Evolutionary conservation across 2,113 vertebrate species (phyloP).

Genomic region (Noturus placidus): DNA sequence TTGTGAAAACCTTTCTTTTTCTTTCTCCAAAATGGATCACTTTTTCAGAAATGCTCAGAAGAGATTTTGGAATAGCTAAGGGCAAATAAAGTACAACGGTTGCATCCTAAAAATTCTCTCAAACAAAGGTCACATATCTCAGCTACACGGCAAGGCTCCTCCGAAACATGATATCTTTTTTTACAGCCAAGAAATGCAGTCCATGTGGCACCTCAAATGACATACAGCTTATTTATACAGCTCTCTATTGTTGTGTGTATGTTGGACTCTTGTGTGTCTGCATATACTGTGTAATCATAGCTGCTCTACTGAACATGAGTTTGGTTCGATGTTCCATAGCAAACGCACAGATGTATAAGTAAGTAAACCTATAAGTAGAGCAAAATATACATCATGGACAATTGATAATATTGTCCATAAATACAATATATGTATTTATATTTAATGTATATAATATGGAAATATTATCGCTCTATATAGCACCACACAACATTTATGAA

Average conservation of each 20-base stretch:
- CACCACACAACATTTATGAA: not conserved
- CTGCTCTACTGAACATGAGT: slow-evolving; percentile 1
- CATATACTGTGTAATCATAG: slow-evolving; percentile 15
- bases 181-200: not conserved
- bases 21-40: not conserved
- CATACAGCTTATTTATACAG: slow-evolving; percentile 2
- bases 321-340: slow-evolving; percentile 22
- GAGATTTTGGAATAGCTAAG: not conserved
- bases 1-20: not conserved
- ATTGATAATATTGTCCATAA: slow-evolving; percentile 34
- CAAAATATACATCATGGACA: slow-evolving; percentile 4
- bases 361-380: slow-evolving; percentile 16
- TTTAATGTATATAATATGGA: not conserved
- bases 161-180: slow-evolving; percentile 20
- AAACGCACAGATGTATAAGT: slow-evolving; percentile 37
- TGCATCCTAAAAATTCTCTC: not conserved
- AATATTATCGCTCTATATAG: not conserved
- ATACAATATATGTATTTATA: not conserved
- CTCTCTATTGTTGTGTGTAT: slow-evolving; percentile 22
- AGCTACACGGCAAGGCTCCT: not conserved
- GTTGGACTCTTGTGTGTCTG: slow-evolving; percentile 14
- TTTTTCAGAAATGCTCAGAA: not conserved
- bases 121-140: not conserved
- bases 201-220: not conserved
- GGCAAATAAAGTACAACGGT: not conserved